Conservation (phyloP, 2,888 invertebrate species). For the Gryllus longicercus region DNA sequence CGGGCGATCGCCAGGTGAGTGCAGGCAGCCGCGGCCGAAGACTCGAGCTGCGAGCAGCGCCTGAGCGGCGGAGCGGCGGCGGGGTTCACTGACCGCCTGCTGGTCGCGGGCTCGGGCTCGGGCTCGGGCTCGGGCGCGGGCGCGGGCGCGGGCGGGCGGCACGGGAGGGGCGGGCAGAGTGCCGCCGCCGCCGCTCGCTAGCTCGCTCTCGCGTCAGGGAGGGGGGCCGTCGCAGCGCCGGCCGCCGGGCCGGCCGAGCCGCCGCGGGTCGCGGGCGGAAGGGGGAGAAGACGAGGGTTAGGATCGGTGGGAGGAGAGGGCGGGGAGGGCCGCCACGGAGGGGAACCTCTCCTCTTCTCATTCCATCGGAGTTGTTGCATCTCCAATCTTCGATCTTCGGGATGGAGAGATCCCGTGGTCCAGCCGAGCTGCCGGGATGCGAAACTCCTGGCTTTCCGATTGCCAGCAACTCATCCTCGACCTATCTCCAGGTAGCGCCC, state of each 20-base stretch:
- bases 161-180: slow-evolving; percentile 1
- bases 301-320: background rate
- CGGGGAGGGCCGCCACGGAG: background rate
- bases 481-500: too few relatives aligned
- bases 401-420: background rate
- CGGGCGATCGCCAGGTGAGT: slow-evolving; percentile 17
- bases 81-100: slow-evolving; percentile 17
- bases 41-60: slow-evolving; percentile 10
- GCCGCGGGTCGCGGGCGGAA: background rate
- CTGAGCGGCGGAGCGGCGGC: slow-evolving; percentile 6
- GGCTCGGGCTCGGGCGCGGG: background rate
- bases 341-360: background rate
- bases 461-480: too few relatives aligned
- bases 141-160: too few relatives aligned
- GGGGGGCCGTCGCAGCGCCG: slow-evolving; percentile 3
- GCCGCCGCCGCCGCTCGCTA: slow-evolving; percentile 17
- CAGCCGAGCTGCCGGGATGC: too few relatives aligned
- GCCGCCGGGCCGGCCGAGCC: background rate
- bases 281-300: background rate
- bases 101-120: background rate
- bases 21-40: slow-evolving; percentile 17
- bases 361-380: background rate
- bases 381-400: background rate
- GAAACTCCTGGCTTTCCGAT: too few relatives aligned
- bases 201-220: slow-evolving; percentile 11